Evolutionary conservation across 92 coral and sea anemone species (phyloP), one percentile per base, ranked within the genome.

Genomic region (Palythoa caribaeorum): DNA sequence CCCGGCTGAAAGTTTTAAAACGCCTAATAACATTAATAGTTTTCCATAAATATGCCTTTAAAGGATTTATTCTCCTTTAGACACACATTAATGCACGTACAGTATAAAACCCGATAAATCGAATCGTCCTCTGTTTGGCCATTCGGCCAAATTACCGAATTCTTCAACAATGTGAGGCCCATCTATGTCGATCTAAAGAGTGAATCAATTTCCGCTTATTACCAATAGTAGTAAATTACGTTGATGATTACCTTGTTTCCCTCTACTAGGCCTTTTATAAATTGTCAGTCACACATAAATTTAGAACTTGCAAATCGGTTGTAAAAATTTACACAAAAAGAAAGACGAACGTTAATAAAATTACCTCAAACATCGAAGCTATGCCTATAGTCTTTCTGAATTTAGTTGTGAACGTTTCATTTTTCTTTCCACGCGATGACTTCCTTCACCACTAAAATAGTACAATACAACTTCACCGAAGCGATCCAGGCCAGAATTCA

Each of bases 41-140:
- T 28, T 28, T 28, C 28, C 28, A 28, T 28, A 28, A 28, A 28
- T 28, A 28, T 28, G 28, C 28, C 28, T 28, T 28, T 28, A 28
- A 28, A 28, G 0, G 28, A 28, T 28, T 28, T 28, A 28, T 28
- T 28, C 28, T 28, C 28, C 28, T 28, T 28, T 28, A 28, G 28
- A 28, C 28, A 28, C 28, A 28, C 28, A 28, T 28, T 28, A 28
- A 28, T 28, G 28, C 28, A 14, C 60, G 28, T 28, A 28, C 28
- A 28, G 28, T 28, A 28, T 86, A 16, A 86, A 86, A 53, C 17
- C 89, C 16, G 35, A 69, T 37, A 86, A 86, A 74, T 86, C 71
- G 71, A 86, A 86, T 44, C 52, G 71, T 28, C 28, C 28, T 81
- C 73, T 62, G 86, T 81, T 81, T 81, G 86, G 86, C 78, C 86